phyloP scores from a whole-genome alignment of 1,140 invertebrate genomes.

The Drosophila lacertosa region DNA sequence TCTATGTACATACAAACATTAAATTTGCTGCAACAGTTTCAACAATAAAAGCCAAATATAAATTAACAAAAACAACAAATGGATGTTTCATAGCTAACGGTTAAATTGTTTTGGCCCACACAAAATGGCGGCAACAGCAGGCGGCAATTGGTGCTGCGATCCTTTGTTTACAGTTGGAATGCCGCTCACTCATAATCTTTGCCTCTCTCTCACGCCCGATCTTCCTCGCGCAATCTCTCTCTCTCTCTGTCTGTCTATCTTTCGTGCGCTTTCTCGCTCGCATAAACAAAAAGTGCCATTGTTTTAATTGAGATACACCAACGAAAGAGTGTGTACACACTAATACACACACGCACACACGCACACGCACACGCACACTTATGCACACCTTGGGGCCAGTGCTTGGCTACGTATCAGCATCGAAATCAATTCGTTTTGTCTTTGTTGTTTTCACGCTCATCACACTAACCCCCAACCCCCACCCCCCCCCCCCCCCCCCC shows the following conservation, averaged over 20 bases:
- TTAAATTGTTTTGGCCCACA: not conserved
- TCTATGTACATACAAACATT: conserved; percentile 30
- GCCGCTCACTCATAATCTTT: not conserved
- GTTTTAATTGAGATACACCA: conserved; percentile 66
- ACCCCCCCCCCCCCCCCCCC: no score
- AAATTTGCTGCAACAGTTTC: conserved; percentile 28
- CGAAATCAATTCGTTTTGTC: conserved; percentile 10
- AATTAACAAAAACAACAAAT: conserved; percentile 33
- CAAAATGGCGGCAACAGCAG: conserved; percentile 40
- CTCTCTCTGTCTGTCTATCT: conserved; percentile 5
- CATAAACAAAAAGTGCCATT: conserved; percentile 66
- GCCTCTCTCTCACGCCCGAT: not conserved
- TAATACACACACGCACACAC: not conserved
- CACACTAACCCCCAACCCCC: not conserved
- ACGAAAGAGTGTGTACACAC: conserved; percentile 62
- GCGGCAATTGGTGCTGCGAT: conserved; percentile 35
- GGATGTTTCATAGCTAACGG: conserved; percentile 8
- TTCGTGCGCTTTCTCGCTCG: not conserved
- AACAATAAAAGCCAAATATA: conserved; percentile 40
- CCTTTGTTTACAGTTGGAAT: conserved; percentile 15
- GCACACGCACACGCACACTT: not conserved
- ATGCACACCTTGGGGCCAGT: not conserved
- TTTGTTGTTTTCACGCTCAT: conserved; percentile 29
- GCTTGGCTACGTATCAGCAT: not conserved
- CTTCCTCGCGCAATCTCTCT: no score